Percentiles rank a stretch among this genome's conserved stretches.
Conservation (phyloP, 2,797 vertebrate genomes). For the Avahi laniger region DNA sequence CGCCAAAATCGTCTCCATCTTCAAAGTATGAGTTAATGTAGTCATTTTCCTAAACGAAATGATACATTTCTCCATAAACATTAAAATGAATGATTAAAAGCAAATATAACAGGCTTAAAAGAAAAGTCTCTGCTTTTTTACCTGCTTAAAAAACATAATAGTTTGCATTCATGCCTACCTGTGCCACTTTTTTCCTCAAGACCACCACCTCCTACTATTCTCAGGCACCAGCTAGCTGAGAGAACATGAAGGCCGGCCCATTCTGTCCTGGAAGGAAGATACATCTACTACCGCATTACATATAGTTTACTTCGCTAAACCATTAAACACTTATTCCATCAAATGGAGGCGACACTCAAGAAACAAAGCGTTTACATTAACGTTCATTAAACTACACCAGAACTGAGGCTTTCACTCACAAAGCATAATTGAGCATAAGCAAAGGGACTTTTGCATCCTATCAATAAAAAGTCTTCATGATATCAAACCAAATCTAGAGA, state of each 20-base stretch:
- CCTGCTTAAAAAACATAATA: neutral
- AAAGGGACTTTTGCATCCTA: neutral
- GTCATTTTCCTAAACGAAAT: conserved; percentile 89
- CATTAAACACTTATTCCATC: neutral
- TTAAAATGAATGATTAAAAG: neutral
- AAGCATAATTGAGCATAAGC: neutral
- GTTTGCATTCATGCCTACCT: neutral
- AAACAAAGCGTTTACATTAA: neutral
- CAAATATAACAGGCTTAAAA: neutral
- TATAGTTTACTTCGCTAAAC: neutral
- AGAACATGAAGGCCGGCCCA: neutral
- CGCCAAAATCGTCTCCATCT: conserved; percentile 91
- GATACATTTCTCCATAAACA: conserved; percentile 41
- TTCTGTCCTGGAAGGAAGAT: neutral
- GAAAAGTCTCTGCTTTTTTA: neutral
- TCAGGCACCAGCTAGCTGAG: neutral
- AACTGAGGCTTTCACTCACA: neutral
- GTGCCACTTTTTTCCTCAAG: neutral
- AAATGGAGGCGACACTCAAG: neutral
- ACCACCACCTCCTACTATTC: neutral
- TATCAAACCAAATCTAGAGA: neutral
- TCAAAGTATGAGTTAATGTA: conserved; percentile 95
- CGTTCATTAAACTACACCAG: neutral
- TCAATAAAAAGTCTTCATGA: neutral
- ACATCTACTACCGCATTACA: neutral